These are phyloP conservation scores for Eidolon helvum DNA, from an alignment of 2,113 vertebrate genomes.

Conservation along the genomic window DNA sequence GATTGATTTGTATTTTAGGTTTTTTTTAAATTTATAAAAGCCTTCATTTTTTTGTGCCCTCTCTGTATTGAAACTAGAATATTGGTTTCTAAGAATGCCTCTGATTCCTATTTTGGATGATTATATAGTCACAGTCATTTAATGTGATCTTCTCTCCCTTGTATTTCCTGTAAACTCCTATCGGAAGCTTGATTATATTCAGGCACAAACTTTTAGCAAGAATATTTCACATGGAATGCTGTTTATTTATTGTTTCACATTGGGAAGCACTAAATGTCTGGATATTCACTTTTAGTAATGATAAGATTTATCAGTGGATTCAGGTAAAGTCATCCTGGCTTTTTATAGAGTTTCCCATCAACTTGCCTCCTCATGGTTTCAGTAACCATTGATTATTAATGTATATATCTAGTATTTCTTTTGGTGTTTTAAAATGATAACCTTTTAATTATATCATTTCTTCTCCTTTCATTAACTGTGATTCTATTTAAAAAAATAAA, in stretches of 20 bases:
- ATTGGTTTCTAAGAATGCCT: neutral
- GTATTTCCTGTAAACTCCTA: neutral
- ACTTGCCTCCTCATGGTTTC: neutral
- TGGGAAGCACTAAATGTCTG: neutral
- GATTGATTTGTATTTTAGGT: neutral
- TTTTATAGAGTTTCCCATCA: neutral
- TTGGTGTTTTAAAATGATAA: neutral
- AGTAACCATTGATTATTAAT: neutral
- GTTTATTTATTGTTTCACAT: neutral
- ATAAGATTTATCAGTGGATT: neutral
- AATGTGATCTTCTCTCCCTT: neutral
- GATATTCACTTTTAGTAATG: neutral
- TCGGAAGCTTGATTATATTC: neutral
- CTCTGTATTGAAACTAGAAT: neutral
- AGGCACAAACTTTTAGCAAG: neutral
- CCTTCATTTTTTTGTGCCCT: neutral
- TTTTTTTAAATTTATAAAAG: neutral
- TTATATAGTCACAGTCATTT: neutral
- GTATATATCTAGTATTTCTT: neutral
- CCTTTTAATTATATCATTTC: neutral
- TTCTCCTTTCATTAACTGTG: neutral
- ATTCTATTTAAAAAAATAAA: neutral
- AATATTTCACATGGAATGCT: neutral
- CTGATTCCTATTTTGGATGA: neutral
- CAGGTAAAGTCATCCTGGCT: neutral